Percentiles rank a stretch among this genome's conserved stretches.
These are phyloP conservation scores for Fistularia commersonii DNA, from an alignment of 2,797 vertebrate genomes.

Conservation along the genomic window DNA sequence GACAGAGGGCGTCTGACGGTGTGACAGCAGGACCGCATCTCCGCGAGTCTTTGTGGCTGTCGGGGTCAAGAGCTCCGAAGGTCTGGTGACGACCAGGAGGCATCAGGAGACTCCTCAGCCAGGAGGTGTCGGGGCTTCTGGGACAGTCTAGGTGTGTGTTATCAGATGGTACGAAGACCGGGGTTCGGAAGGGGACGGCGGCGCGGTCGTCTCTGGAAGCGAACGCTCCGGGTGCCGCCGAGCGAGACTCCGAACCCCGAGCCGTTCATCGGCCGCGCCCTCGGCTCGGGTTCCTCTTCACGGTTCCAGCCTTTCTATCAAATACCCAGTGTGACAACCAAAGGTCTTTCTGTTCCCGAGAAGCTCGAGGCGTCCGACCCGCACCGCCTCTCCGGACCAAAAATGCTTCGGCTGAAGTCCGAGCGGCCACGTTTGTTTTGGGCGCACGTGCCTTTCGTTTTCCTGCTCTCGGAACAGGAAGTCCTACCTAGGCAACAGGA, in stretches of 20 bases:
- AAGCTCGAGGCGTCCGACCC: too few species aligned
- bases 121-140: too few species aligned
- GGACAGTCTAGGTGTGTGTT: too few species aligned
- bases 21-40: conserved; percentile 41
- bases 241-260: too few species aligned
- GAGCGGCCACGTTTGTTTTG: too few species aligned
- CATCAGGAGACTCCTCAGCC: conserved; percentile 3
- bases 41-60: conserved; percentile 31
- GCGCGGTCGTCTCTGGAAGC: not conserved
- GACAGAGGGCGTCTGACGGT: conserved; percentile 45
- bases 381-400: too few species aligned
- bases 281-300: not conserved
- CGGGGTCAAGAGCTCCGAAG: conserved; percentile 41
- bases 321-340: not conserved
- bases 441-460: conserved; percentile 43
- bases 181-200: not conserved
- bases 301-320: not conserved
- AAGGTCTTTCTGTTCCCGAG: too few species aligned
- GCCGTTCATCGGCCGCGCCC: too few species aligned
- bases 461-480: conserved; percentile 68
- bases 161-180: too few species aligned
- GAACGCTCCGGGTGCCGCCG: not conserved
- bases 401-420: not conserved
- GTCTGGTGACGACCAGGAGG: conserved; percentile 13
- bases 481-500: conserved; percentile 72